phyloP scores from a whole-genome alignment of 2,797 vertebrate species.

The Liparis tanakae region DNA sequence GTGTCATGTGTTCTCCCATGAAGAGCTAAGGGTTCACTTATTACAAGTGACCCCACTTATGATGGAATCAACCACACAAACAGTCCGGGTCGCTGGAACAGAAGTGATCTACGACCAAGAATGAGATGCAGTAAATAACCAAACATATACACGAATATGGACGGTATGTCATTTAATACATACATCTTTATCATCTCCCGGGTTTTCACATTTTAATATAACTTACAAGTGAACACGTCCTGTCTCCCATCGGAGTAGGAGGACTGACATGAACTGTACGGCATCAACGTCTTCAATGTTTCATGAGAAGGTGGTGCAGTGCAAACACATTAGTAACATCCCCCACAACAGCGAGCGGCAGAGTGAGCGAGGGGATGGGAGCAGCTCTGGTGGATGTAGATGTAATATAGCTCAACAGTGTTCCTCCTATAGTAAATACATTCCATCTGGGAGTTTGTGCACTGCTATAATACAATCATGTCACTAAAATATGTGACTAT shows the following conservation, averaged over 20 bases:
- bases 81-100: not conserved
- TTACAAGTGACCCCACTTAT: slow-evolving; percentile 39
- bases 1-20: slow-evolving; percentile 36
- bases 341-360: slow-evolving; percentile 20
- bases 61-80: slow-evolving; percentile 39
- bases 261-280: slow-evolving; percentile 8
- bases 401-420: slow-evolving; percentile 16
- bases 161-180: not conserved
- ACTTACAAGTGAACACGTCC: not conserved
- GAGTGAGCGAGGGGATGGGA: slow-evolving; percentile 2
- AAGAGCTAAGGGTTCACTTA: slow-evolving; percentile 35
- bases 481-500: not conserved
- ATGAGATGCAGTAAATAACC: slow-evolving; percentile 9
- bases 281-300: slow-evolving; percentile 36
- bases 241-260: slow-evolving; percentile 23
- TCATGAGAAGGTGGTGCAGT: slow-evolving; percentile 27
- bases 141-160: slow-evolving; percentile 19
- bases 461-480: not conserved
- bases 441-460: not conserved
- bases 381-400: slow-evolving; percentile 4
- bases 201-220: slow-evolving; percentile 25
- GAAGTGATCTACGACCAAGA: slow-evolving; percentile 22
- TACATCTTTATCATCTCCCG: slow-evolving; percentile 26
- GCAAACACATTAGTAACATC: slow-evolving; percentile 39
- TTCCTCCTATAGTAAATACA: not conserved